A percentile compares a stretch with the other conserved stretches of the same genome.
phyloP scores from a whole-genome alignment of 1,140 invertebrate species.

The Lasioglossum albipes region DNA sequence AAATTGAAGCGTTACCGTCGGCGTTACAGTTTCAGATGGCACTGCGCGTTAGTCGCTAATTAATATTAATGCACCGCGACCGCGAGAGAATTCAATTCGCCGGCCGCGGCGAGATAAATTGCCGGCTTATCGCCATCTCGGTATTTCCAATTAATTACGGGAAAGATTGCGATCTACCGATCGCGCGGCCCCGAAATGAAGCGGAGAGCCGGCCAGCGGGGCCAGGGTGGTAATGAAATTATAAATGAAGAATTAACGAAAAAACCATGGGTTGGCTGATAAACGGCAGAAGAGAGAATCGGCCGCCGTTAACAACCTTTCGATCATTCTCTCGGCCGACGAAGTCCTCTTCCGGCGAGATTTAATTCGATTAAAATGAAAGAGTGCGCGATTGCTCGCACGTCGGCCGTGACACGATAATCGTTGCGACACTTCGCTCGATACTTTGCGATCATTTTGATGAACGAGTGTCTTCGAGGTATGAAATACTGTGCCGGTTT shows the following conservation, averaged over 20 bases:
- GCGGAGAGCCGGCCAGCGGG: neutral
- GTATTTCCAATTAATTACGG: constrained; percentile 49
- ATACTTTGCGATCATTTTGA: neutral
- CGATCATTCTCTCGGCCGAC: neutral
- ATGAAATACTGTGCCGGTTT: too few species aligned
- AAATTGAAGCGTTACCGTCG: constrained; percentile 42
- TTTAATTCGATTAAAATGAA: neutral
- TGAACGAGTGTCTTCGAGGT: too few species aligned
- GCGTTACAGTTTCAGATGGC: constrained; percentile 46
- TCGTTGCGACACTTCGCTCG: neutral
- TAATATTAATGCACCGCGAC: constrained; percentile 42
- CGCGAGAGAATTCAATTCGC: constrained; percentile 46
- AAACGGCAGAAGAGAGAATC: neutral
- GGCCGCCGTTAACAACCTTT: constrained; percentile 14
- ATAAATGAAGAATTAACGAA: constrained; percentile 36
- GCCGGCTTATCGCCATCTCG: constrained; percentile 42
- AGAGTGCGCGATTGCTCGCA: neutral
- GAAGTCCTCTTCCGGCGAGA: neutral
- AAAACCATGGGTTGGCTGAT: neutral
- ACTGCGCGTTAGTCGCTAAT: constrained; percentile 41
- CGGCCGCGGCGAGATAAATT: constrained; percentile 38
- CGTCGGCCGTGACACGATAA: neutral
- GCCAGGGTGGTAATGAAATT: constrained; percentile 31
- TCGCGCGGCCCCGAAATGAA: constrained; percentile 26
- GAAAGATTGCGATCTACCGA: constrained; percentile 40